These are phyloP conservation scores for Lamellibrachia columna DNA, from an alignment of 2,888 invertebrate species.

Conservation along the genomic window DNA sequence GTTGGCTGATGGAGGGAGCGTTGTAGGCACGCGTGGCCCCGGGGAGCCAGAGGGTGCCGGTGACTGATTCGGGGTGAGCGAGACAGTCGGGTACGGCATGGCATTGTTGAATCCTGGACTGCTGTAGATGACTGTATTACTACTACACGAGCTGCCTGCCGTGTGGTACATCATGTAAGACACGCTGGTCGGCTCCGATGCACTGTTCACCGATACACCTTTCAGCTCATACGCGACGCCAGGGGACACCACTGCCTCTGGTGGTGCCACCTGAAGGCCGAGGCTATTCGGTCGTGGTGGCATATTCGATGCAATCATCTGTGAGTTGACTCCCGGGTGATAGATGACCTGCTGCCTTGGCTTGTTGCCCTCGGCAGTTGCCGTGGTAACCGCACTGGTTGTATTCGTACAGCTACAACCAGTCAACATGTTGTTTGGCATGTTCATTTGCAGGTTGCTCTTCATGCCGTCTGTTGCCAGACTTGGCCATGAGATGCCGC, in stretches of 20 bases:
- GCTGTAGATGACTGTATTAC: not conserved
- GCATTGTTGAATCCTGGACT: not conserved
- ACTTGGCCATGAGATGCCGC: not conserved
- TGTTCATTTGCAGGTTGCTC: not conserved
- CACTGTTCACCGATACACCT: not conserved
- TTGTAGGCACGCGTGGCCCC: not conserved
- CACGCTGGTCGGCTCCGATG: not conserved
- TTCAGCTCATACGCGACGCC: not conserved
- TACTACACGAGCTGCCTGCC: not conserved
- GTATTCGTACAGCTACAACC: not conserved
- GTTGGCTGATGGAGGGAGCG: not conserved
- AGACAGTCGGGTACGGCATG: conserved; percentile 12
- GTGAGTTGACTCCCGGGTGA: not conserved
- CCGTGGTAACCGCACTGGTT: not conserved
- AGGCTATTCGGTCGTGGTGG: not conserved
- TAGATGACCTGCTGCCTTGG: not conserved
- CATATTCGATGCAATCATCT: conserved; percentile 2
- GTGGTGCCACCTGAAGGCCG: not conserved
- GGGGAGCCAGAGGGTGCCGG: not conserved
- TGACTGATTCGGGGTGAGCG: not conserved
- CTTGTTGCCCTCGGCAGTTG: not conserved
- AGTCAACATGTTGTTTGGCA: not conserved
- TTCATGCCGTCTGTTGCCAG: not conserved
- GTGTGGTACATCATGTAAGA: conserved; percentile 7
- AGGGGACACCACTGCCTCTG: not conserved